Evolutionary conservation across 1,140 invertebrate species (phyloP).

Genomic region (Melanaphis sacchari): DNA sequence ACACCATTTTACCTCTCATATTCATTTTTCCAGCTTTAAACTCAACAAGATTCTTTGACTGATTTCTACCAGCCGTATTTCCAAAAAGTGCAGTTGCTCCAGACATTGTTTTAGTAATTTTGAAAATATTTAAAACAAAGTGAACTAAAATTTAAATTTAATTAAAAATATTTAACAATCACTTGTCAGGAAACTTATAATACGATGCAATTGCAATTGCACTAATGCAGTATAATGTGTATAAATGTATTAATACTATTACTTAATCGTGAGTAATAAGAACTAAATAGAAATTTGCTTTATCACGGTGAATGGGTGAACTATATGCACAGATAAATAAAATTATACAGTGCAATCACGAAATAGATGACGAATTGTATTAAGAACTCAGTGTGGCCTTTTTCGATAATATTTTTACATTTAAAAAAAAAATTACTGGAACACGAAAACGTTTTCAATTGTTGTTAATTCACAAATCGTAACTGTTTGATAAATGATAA

Average conservation of each 20-base stretch:
- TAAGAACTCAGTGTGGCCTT: background rate
- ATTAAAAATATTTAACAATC: background rate
- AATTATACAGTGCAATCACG: background rate
- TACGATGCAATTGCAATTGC: background rate
- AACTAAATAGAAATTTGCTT: background rate
- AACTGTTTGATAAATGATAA: background rate
- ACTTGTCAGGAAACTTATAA: background rate
- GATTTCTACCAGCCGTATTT: slow-evolving; percentile 73
- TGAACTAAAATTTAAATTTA: background rate
- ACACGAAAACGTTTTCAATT: slow-evolving; percentile 21
- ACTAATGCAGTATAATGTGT: no score
- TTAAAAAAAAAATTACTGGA: background rate
- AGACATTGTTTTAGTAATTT: slow-evolving; percentile 64
- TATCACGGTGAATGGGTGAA: slow-evolving; percentile 16
- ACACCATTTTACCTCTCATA: slow-evolving; percentile 91
- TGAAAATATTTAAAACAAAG: background rate
- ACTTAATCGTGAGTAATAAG: background rate
- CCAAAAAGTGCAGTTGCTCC: slow-evolving; percentile 75
- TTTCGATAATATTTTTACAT: background rate
- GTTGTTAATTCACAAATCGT: background rate
- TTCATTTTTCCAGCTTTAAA: slow-evolving; percentile 97
- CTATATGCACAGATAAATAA: background rate
- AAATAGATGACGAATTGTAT: background rate
- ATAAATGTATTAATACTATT: background rate
- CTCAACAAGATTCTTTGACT: slow-evolving; percentile 92